phyloP scores from a whole-genome alignment of 2,888 invertebrate genomes.

The Cerceris ruficornis region DNA sequence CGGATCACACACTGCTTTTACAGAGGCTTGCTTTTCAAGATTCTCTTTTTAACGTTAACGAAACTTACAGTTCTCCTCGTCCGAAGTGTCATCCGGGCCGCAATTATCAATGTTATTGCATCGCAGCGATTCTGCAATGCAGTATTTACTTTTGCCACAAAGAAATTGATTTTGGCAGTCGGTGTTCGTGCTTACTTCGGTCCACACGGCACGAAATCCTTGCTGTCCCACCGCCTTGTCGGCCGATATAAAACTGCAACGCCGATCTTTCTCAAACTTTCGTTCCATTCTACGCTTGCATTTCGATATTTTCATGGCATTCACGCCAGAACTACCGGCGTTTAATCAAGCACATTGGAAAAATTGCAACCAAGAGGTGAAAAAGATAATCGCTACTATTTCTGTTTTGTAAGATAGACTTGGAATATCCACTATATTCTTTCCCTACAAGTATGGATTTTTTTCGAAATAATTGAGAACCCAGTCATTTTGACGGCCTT shows the following conservation, averaged over 20 bases:
- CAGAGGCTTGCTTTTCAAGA: conserved; percentile 43
- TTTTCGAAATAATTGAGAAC: no score
- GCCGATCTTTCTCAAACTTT: background rate
- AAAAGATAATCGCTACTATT: no score
- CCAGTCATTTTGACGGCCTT: no score
- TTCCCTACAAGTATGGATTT: no score
- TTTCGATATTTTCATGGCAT: no score
- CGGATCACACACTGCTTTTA: conserved; percentile 53
- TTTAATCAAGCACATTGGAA: no score
- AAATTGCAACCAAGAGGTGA: no score
- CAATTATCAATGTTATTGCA: conserved; percentile 94
- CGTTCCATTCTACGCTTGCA: no score
- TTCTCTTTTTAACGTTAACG: conserved; percentile 59
- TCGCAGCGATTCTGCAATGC: conserved; percentile 89
- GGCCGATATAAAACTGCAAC: conserved; percentile 94
- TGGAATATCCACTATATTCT: no score
- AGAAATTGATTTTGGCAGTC: conserved; percentile 86
- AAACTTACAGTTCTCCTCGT: conserved; percentile 92
- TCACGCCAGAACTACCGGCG: no score
- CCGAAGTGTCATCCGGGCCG: conserved; percentile 88
- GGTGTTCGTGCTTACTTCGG: conserved; percentile 89
- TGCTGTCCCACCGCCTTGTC: conserved; percentile 96
- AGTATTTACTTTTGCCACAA: conserved; percentile 88
- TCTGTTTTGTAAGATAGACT: no score
- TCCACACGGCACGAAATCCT: conserved; percentile 97